Percentiles rank a stretch among this genome's conserved stretches.
phyloP scores from a whole-genome alignment of 1,140 invertebrate genomes.

The Ptiloglossa arizonensis region DNA sequence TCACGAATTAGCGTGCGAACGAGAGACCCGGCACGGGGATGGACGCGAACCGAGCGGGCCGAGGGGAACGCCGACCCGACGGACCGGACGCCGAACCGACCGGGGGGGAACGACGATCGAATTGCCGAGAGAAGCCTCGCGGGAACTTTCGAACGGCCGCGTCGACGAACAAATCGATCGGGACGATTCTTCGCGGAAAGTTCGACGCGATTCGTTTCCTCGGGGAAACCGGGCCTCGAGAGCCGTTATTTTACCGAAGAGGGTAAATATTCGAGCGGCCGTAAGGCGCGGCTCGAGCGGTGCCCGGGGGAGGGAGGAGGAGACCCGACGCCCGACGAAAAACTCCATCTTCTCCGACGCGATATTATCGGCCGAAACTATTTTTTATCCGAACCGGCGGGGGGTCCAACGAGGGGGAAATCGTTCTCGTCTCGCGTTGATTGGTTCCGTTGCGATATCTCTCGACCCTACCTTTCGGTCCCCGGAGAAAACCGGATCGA shows the following conservation, averaged over 20 bases:
- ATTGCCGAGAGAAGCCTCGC: not conserved
- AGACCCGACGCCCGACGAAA: not conserved
- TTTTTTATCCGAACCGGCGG: constrained; percentile 62
- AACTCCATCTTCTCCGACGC: constrained; percentile 53
- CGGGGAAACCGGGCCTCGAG: too few species aligned
- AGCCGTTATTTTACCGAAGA: too few species aligned
- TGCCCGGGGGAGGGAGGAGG: not conserved
- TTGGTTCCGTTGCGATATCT: constrained; percentile 71
- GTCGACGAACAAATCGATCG: too few species aligned
- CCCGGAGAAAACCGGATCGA: constrained; percentile 60
- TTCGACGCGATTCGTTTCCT: too few species aligned
- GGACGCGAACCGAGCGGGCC: constrained; percentile 15
- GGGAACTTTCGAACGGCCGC: constrained; percentile 52
- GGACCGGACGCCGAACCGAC: not conserved
- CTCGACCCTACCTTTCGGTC: constrained; percentile 55
- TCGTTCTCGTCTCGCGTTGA: constrained; percentile 68
- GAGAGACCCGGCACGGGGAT: constrained; percentile 15
- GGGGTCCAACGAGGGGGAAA: constrained; percentile 61
- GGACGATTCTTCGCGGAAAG: too few species aligned
- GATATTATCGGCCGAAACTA: constrained; percentile 63
- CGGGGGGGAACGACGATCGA: constrained; percentile 3
- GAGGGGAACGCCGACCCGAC: not conserved
- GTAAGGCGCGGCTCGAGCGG: constrained; percentile 3
- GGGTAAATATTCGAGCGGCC: constrained; percentile 23
- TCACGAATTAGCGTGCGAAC: constrained; percentile 71